A percentile compares a stretch with the other conserved stretches of the same genome.
Evolutionary conservation across 2,113 vertebrate genomes (phyloP).

Genomic region (Scomber japonicus): DNA sequence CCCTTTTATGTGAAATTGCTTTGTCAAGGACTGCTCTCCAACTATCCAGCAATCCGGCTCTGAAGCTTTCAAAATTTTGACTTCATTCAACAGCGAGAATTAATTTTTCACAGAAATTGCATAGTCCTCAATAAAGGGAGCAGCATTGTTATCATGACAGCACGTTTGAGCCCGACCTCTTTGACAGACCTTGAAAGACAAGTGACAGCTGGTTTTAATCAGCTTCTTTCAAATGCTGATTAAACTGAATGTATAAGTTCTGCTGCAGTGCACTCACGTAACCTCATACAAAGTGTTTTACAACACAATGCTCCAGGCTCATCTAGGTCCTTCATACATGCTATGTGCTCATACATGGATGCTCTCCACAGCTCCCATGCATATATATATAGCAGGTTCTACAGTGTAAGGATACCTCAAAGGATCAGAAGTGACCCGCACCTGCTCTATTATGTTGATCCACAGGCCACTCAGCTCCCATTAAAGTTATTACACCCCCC

Average conservation of each 20-base stretch:
- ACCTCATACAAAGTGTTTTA: background rate
- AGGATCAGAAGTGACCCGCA: background rate
- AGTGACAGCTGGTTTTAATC: constrained; percentile 21
- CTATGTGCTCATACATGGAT: background rate
- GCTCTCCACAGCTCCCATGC: background rate
- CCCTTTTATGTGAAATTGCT: background rate
- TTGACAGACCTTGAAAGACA: constrained; percentile 29
- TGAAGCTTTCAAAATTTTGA: background rate
- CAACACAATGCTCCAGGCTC: constrained; percentile 1
- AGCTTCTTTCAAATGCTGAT: constrained; percentile 17
- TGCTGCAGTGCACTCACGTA: background rate
- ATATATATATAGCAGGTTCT: background rate
- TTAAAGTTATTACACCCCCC: constrained; percentile 23
- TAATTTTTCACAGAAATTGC: background rate
- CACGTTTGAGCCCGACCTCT: constrained; percentile 5
- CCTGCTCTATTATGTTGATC: constrained; percentile 13
- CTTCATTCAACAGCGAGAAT: background rate
- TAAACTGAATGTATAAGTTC: background rate
- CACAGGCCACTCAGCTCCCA: background rate
- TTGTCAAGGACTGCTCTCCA: background rate
- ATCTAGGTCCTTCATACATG: constrained; percentile 6
- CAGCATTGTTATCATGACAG: background rate
- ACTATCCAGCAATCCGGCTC: background rate
- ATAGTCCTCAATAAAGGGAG: constrained; percentile 10
- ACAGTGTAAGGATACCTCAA: background rate